Evolutionary conservation across 1,140 invertebrate species (phyloP).

Genomic region (Plutomurus gul): DNA sequence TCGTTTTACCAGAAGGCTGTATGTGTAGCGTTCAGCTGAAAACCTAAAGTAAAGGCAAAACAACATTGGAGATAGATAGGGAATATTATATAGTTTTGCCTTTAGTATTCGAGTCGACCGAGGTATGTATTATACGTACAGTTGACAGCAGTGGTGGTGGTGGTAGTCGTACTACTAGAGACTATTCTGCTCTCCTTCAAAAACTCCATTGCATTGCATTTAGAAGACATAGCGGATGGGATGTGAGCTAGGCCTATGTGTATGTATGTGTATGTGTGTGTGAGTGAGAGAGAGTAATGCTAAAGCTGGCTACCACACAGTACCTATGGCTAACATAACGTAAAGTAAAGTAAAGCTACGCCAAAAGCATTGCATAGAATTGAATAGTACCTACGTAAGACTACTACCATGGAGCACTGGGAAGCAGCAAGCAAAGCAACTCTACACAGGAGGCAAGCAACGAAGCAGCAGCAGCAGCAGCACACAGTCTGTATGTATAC

Average conservation of each 20-base stretch:
- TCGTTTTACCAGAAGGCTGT: too few relatives aligned
- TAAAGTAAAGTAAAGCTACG: background rate
- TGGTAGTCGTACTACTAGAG: too few relatives aligned
- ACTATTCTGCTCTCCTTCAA: too few relatives aligned
- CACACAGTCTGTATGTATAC: background rate
- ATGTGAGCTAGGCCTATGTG: background rate
- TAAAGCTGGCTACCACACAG: too few relatives aligned
- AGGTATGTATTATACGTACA: too few relatives aligned
- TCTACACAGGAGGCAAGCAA: background rate
- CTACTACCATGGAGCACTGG: too few relatives aligned
- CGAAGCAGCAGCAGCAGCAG: too few relatives aligned
- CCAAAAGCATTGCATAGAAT: background rate
- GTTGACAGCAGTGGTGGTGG: too few relatives aligned
- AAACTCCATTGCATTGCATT: constrained; percentile 24
- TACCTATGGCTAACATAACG: background rate
- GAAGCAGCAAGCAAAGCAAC: too few relatives aligned
- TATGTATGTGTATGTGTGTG: background rate
- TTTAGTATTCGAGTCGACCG: too few relatives aligned
- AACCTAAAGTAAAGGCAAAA: background rate
- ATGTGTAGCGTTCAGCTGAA: background rate
- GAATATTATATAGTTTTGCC: too few relatives aligned
- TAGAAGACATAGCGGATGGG: background rate
- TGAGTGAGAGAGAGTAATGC: too few relatives aligned
- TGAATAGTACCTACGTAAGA: background rate
- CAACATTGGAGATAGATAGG: constrained; percentile 7